A percentile compares a stretch with the other conserved stretches of the same genome.
Evolutionary conservation across 2,888 invertebrate species (phyloP).

Genomic region (Himalopsyche kuldschensis): DNA sequence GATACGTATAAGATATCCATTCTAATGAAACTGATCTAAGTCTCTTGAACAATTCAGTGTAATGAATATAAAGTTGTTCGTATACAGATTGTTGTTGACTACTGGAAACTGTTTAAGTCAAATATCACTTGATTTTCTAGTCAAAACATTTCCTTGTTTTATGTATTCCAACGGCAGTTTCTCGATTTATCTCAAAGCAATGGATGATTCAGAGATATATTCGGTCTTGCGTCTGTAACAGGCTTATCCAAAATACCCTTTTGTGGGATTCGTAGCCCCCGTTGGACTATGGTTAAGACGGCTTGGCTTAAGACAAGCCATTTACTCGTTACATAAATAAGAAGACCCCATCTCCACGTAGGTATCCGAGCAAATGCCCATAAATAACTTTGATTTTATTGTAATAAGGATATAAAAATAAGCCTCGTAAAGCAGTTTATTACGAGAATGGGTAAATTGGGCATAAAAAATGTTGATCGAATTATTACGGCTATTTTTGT

Average conservation of each 20-base stretch:
- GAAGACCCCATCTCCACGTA: background rate
- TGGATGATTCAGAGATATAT: background rate
- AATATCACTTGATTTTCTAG: background rate
- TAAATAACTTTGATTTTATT: slow-evolving; percentile 9
- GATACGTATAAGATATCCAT: no score
- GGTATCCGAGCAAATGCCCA: slow-evolving; percentile 4
- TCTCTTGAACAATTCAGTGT: no score
- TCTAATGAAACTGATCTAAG: no score
- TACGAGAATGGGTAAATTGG: background rate
- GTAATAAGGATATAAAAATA: slow-evolving; percentile 10
- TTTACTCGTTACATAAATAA: slow-evolving; percentile 17
- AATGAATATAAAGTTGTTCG: no score
- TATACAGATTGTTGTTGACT: no score
- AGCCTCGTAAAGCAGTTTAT: background rate
- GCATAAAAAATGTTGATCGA: background rate
- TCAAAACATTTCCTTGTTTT: background rate
- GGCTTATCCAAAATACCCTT: slow-evolving; percentile 6
- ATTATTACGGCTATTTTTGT: background rate
- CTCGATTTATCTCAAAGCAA: background rate
- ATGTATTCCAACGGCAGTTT: background rate
- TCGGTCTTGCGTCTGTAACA: slow-evolving; percentile 3
- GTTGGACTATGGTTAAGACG: background rate
- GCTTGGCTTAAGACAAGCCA: background rate
- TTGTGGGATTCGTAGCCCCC: background rate
- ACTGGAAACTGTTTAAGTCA: background rate